Evolutionary conservation across 2,113 vertebrate genomes (phyloP), one percentile per base, ranked within the genome.

Genomic region (Marcusenius ussheri): DNA sequence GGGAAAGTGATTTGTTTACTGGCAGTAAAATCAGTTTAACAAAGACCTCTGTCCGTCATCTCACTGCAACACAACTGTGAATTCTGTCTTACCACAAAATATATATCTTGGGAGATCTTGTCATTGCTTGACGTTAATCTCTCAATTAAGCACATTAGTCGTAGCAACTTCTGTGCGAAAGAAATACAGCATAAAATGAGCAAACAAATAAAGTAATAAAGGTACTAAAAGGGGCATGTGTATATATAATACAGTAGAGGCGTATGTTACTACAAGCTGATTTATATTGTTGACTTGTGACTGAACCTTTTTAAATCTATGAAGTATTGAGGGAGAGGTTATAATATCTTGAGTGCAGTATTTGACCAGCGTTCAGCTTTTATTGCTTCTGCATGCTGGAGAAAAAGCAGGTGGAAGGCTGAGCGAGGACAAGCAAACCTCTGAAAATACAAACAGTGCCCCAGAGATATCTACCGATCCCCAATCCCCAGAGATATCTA

Each of bases 291-390:
- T 85, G 35, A 24, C 83, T 15, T 85, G 45, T 85, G 35, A 46
- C 80, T 83, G 35, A 83, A 84, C 19, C 45, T 45, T 45, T 49
- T 49, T n/a, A 31, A 27, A 50, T 47, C 42, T 86, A 27, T 49
- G 24, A 86, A 50, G 10, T 15, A 31, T 13, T 47, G n/a, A 86
- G 24, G 46, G 83, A 27, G 83, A 86, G 83, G n/a, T 13, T 27
- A 50, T 86, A n/a, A 86, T 80, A 39, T 13, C 47, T 86, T 86
- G 83, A 86, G 45, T 47, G 83, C 83, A 84, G 83, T 10, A 84
- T 45, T 35, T 84, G 83, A 46, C 39, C 83, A n/a, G 83, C 21
- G 24, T 47, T 84, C 19, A 24, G 19, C 83, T 45, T 35, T 47
- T 47, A 45, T 24, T 21, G 83, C 45, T 84, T 45, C 83, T 45